Evolutionary conservation across 2,888 invertebrate species (phyloP), one percentile per base, ranked within the genome.

Genomic region (Cantharis lateralis): DNA sequence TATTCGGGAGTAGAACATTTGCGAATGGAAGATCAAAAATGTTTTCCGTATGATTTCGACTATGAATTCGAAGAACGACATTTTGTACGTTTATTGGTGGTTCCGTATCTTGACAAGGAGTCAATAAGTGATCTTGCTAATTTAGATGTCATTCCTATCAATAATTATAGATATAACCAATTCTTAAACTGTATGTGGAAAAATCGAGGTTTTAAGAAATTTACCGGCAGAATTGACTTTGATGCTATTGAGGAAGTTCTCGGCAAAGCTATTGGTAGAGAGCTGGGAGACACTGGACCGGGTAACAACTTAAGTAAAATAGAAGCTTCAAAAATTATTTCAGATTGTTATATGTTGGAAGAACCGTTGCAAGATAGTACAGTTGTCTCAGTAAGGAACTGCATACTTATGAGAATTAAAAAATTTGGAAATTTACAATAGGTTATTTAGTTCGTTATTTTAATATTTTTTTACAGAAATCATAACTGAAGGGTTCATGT

Each of bases 181-280:
- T 77, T 77, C 62, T 66, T 77, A 16, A 75, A 70, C 61, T 77
- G 77, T 24, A 77, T 74, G 72, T 77, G 77, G 77, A 74, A 70
- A 62, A 70, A 68, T 62, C 26, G 72, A 28, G 16, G 26, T 13
- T 77, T 77, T 24, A 71, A 74, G 62, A 62, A 24, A 24, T 28
- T 61, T 15, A 70, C 72, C 26, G 77, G 74, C 0, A 15, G 13
- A n/a, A 78, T 78, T 18, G n/a, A 72, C 32, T 78, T 75, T 64
- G 16, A 72, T 7, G 70, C 68, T 28, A 71, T 78, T 13, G 70
- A 78, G 24, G 61, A 32, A n/a, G 64, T 64, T 15, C 62, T 78
- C 11, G 28, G 28, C 13, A 32, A 26, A 15, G 68, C 68, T 28
- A 9, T 68, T 20, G 28, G 26, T 15, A 68, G 68, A 32, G 68